phyloP scores from a whole-genome alignment of 2,113 vertebrate species.

The Gasterosteus aculeatus region DNA sequence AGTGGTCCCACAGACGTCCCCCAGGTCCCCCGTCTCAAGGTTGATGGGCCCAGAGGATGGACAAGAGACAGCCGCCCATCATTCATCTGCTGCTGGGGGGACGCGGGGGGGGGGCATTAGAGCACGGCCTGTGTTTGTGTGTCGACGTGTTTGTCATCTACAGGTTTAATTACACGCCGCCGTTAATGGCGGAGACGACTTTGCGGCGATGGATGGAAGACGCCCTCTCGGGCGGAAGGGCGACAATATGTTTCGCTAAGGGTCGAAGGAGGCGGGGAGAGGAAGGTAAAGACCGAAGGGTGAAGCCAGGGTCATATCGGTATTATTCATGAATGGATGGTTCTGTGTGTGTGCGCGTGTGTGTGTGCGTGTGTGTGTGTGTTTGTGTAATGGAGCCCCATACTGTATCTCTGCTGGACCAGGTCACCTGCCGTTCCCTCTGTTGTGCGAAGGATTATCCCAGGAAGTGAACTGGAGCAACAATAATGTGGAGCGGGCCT shows the following conservation, averaged over 20 bases:
- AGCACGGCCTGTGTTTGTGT: constrained; percentile 72
- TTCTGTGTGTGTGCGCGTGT: constrained; percentile 45
- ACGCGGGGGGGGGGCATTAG: constrained; percentile 57
- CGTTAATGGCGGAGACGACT: constrained; percentile 80
- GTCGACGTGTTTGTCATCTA: constrained; percentile 78
- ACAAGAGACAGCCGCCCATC: constrained; percentile 78
- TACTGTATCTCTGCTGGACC: constrained; percentile 69
- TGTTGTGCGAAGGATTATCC: constrained; percentile 79
- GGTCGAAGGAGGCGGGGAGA: constrained; percentile 45
- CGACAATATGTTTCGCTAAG: constrained; percentile 66
- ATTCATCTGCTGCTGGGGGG: constrained; percentile 66
- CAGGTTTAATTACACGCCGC: constrained; percentile 78
- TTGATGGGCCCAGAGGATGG: constrained; percentile 67
- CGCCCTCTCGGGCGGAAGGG: constrained; percentile 54
- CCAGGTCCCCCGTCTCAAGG: constrained; percentile 69
- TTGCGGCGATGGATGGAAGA: constrained; percentile 71
- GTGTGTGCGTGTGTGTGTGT: constrained; percentile 54
- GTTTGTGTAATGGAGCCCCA: constrained; percentile 67
- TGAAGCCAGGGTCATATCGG: constrained; percentile 69
- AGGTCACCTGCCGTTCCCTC: constrained; percentile 76
- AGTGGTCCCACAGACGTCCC: constrained; percentile 46
- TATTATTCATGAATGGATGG: constrained; percentile 76
- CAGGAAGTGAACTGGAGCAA: constrained; percentile 81
- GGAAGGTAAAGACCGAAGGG: constrained; percentile 46
- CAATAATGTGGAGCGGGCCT: constrained; percentile 73